Conservation (phyloP, 1,140 invertebrate genomes). For the Eumeta japonica region DNA sequence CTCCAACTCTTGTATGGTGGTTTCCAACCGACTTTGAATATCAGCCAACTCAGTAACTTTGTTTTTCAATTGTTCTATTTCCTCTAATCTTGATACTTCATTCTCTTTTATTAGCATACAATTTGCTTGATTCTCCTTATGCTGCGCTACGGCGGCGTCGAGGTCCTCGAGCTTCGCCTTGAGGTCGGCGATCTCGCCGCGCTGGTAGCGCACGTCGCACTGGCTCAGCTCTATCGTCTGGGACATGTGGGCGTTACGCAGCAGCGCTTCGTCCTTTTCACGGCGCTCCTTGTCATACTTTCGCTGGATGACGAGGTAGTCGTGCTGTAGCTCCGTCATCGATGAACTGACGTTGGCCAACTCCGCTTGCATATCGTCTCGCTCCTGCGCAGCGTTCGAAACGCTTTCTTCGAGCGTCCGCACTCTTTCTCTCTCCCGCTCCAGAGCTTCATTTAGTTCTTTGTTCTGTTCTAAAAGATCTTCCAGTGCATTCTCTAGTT, state of each 20-base stretch:
- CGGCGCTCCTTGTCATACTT: conserved; percentile 60
- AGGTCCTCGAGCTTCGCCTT: conserved; percentile 50
- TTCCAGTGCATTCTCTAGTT: conserved; percentile 30
- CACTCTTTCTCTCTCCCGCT: conserved; percentile 37
- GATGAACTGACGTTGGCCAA: conserved; percentile 32
- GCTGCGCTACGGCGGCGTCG: conserved; percentile 51
- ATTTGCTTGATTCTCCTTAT: conserved; percentile 48
- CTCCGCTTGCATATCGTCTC: conserved; percentile 32
- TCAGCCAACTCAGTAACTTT: conserved; percentile 55
- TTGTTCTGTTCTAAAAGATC: conserved; percentile 46
- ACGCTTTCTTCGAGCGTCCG: conserved; percentile 31
- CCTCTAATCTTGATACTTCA: conserved; percentile 44
- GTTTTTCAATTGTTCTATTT: conserved; percentile 50
- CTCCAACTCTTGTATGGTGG: conserved; percentile 67
- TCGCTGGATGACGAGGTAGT: conserved; percentile 36
- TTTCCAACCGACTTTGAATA: conserved; percentile 60
- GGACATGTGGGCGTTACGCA: conserved; percentile 81
- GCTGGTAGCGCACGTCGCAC: conserved; percentile 66
- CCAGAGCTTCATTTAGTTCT: conserved; percentile 39
- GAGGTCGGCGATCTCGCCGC: conserved; percentile 60
- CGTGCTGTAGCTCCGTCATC: conserved; percentile 43
- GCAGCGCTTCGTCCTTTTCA: conserved; percentile 74
- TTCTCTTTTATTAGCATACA: conserved; percentile 58
- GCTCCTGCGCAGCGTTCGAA: conserved; percentile 25
- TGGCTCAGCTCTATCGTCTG: conserved; percentile 75